Evolutionary conservation across 92 coral and sea anemone genomes (phyloP).

Genomic region (Porites cylindrica): DNA sequence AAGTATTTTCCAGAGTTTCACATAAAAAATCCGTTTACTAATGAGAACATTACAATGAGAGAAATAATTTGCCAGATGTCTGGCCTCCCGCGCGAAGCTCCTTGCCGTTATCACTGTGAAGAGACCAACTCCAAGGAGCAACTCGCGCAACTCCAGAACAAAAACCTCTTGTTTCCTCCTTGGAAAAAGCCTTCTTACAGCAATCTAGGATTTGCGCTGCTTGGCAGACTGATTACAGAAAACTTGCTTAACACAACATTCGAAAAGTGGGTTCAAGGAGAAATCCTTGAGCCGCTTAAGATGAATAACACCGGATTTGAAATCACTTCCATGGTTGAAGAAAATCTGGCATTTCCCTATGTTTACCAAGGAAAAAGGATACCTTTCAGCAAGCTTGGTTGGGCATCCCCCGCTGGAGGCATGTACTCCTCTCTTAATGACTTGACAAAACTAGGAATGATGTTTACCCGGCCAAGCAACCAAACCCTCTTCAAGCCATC

Average conservation of each 20-base stretch:
- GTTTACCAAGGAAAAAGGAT: not conserved
- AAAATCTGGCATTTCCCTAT: conserved; percentile 34
- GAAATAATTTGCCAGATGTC: conserved; percentile 85
- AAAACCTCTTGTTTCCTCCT: conserved; percentile 62
- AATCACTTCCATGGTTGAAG: conserved; percentile 6
- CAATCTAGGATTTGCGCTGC: conserved; percentile 54
- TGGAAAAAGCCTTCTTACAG: conserved; percentile 69
- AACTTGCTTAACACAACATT: conserved; percentile 39
- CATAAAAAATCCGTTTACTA: conserved; percentile 77
- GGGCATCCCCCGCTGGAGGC: conserved; percentile 30
- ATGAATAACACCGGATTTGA: conserved; percentile 29
- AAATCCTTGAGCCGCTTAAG: conserved; percentile 29
- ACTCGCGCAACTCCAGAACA: conserved; percentile 35
- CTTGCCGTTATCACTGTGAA: conserved; percentile 53
- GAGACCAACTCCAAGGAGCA: conserved; percentile 60
- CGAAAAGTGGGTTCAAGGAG: conserved; percentile 15
- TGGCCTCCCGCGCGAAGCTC: conserved; percentile 83
- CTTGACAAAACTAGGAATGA: conserved; percentile 39
- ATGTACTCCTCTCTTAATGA: conserved; percentile 38
- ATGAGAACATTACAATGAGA: conserved; percentile 81
- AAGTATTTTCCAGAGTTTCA: conserved; percentile 84
- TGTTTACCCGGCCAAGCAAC: conserved; percentile 27
- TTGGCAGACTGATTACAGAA: conserved; percentile 37
- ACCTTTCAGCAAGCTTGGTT: conserved; percentile 7
- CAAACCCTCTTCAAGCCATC: not conserved